phyloP scores from a whole-genome alignment of 2,888 invertebrate genomes.

The Drosophila glabriapex region DNA sequence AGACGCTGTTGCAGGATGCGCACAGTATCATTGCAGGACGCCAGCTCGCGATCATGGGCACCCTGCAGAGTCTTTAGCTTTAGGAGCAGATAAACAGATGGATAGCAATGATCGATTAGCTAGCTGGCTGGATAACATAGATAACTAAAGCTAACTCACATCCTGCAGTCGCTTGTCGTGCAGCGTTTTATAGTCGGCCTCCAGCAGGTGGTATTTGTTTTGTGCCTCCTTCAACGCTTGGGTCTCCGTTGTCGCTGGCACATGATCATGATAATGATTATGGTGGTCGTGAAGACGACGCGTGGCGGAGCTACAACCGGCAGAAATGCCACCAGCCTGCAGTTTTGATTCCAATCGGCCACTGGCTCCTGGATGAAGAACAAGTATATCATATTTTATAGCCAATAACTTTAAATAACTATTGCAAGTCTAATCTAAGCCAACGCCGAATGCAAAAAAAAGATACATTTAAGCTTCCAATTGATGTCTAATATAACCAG shows the following conservation, averaged over 20 bases:
- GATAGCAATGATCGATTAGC: neutral
- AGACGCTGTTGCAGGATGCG: slow-evolving; percentile 84
- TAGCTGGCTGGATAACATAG: neutral
- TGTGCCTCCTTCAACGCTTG: slow-evolving; percentile 85
- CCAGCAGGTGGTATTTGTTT: slow-evolving; percentile 90
- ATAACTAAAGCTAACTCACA: slow-evolving; percentile 86
- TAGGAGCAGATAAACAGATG: neutral
- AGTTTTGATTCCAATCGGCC: slow-evolving; percentile 18
- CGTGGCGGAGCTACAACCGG: slow-evolving; percentile 27
- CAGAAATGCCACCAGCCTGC: slow-evolving; percentile 13
- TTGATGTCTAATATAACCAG: neutral
- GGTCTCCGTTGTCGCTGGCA: slow-evolving; percentile 83
- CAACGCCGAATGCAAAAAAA: too few relatives aligned
- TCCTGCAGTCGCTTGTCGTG: slow-evolving; percentile 93
- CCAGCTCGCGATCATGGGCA: slow-evolving; percentile 90
- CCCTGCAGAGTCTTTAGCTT: slow-evolving; percentile 91
- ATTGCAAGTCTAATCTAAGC: neutral
- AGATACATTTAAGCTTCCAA: neutral
- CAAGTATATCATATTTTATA: neutral
- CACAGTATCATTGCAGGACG: slow-evolving; percentile 85
- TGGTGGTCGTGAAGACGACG: slow-evolving; percentile 61
- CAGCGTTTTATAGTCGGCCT: slow-evolving; percentile 91
- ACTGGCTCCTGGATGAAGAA: neutral
- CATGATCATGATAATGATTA: slow-evolving; percentile 80
- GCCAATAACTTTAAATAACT: neutral